Evolutionary conservation across 1,140 invertebrate genomes (phyloP), one percentile per base, ranked within the genome.

Genomic region (Calephelis virginiensis): DNA sequence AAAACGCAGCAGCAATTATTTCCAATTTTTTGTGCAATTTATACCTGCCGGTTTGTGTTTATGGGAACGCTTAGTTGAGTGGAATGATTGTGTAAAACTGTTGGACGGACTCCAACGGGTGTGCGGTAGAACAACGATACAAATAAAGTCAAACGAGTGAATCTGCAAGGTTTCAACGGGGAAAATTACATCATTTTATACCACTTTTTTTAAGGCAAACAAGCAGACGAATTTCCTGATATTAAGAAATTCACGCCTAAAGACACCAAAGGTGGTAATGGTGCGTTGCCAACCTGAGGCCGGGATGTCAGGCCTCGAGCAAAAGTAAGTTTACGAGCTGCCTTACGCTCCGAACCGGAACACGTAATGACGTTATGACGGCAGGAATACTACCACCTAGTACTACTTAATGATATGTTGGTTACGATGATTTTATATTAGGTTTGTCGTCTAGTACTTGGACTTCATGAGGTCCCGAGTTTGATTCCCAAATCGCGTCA

Each of bases 61-160:
- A 89, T 89, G 83, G 83, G 74, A 81, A 85, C 86, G 86, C 85
- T 90, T 89, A 90, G 86, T 90, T 88, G 85, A 89, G 88, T 90
- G 86, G 86, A 90, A 90, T 89, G 85, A 90, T 89, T 89, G 84
- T 89, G 84, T 90, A 89, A 90, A 90, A 89, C 81, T 85, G 84
- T 90, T 90, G 88, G 88, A 86, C 75, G 64, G 66, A 64, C 73
- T 89, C 88, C 88, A 90, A 84, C 82, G 77, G 69, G 74, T 73
- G 70, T 74, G 76, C 76, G 77, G 74, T 50, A 76, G 78, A 85
- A 86, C 82, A 89, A 86, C 84, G 83, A 79, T 77, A 80, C 84
- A 83, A 90, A 88, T 90, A 87, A 84, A 89, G 85, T 87, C 82
- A 81, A 84, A 89, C 85, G 83, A 85, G 77, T 81, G 78, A 83